Percentiles rank a stretch among this genome's conserved stretches.
Evolutionary conservation across 1,140 invertebrate genomes (phyloP).

Genomic region (Drosophila ironensis): DNA sequence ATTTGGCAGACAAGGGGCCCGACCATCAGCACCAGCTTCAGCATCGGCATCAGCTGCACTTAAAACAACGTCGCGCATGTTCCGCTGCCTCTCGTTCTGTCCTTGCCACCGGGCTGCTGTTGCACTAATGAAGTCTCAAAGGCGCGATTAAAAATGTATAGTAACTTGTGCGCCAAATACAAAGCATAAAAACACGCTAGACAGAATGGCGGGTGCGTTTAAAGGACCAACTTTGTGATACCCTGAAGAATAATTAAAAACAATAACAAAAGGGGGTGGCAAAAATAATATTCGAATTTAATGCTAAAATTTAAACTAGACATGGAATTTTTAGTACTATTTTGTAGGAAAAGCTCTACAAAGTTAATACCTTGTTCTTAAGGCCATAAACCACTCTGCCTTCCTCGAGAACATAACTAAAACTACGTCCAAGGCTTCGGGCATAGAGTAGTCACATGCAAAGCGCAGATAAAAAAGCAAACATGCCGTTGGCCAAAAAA

Average conservation of each 20-base stretch:
- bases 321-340: too few relatives aligned
- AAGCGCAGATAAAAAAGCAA: slow-evolving; percentile 75
- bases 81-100: slow-evolving; percentile 5
- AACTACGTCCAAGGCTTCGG: slow-evolving; percentile 29
- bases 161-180: slow-evolving; percentile 66
- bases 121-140: slow-evolving; percentile 80
- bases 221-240: slow-evolving; percentile 25
- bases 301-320: too few relatives aligned
- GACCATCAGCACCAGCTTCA: slow-evolving; percentile 15
- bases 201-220: slow-evolving; percentile 31
- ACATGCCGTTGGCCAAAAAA: slow-evolving; percentile 59
- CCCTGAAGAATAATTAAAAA: slow-evolving; percentile 23
- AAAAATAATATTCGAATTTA: too few relatives aligned
- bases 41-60: slow-evolving; percentile 58
- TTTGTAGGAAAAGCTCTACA: too few relatives aligned
- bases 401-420: slow-evolving; percentile 2
- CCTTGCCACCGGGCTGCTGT: slow-evolving; percentile 17
- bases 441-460: slow-evolving; percentile 56
- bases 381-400: not conserved
- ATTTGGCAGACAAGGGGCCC: slow-evolving; percentile 64
- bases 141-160: slow-evolving; percentile 80
- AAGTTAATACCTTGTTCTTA: too few relatives aligned
- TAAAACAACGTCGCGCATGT: slow-evolving; percentile 64
- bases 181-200: slow-evolving; percentile 24
- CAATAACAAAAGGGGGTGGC: not conserved